phyloP scores from a whole-genome alignment of 2,888 invertebrate genomes.

The Chrysopilus asiliformis region DNA sequence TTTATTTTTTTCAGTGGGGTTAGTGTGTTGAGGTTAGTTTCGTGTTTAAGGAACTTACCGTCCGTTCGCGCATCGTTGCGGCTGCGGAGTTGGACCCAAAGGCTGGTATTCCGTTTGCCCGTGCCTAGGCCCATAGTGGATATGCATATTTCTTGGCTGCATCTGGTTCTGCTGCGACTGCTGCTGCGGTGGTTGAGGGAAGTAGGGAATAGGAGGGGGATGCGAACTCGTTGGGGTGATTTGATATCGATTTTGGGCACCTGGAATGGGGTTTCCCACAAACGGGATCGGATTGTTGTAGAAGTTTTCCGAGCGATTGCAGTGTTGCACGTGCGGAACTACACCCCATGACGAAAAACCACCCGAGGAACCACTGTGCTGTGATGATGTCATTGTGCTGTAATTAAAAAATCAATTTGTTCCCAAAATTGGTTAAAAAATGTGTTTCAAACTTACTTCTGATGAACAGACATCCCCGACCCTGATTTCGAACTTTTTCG shows the following conservation, averaged over 20 bases:
- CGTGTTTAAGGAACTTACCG: too few species aligned
- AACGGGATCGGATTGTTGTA: slow-evolving; percentile 34
- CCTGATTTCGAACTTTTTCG: slow-evolving; percentile 34
- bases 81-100: slow-evolving; percentile 24
- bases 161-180: slow-evolving; percentile 22
- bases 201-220: slow-evolving; percentile 33
- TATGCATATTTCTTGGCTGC: slow-evolving; percentile 28
- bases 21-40: too few species aligned
- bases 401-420: not conserved
- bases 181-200: slow-evolving; percentile 23
- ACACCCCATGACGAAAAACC: slow-evolving; percentile 36
- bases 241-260: slow-evolving; percentile 33
- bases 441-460: slow-evolving; percentile 24
- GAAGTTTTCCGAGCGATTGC: slow-evolving; percentile 26
- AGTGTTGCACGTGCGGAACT: slow-evolving; percentile 19
- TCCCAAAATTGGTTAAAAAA: not conserved
- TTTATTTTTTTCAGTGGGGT: too few species aligned
- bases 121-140: slow-evolving; percentile 35
- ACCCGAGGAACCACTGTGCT: slow-evolving; percentile 35
- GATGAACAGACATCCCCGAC: slow-evolving; percentile 34
- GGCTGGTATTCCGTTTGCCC: slow-evolving; percentile 35
- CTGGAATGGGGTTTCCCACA: slow-evolving; percentile 17
- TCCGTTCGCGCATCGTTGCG: slow-evolving; percentile 30
- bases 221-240: slow-evolving; percentile 35
- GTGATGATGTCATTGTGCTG: slow-evolving; percentile 34